Evolutionary conservation across 1,140 invertebrate genomes (phyloP).

Genomic region (Proales similis): DNA sequence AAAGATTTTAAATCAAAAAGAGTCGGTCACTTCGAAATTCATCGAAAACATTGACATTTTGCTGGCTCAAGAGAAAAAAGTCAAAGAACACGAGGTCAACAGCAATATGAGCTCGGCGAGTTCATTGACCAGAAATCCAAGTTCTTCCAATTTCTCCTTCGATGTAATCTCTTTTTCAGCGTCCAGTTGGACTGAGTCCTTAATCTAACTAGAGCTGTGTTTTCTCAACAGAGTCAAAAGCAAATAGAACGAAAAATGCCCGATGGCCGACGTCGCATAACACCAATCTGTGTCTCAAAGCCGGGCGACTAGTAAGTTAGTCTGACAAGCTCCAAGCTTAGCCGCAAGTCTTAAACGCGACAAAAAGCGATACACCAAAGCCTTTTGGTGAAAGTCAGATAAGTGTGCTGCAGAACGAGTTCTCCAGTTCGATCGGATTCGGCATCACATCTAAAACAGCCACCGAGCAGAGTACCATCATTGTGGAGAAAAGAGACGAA

Average conservation of each 20-base stretch:
- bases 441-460: constrained; percentile 65
- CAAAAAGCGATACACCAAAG: constrained; percentile 4
- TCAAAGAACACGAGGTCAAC: constrained; percentile 2
- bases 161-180: neutral
- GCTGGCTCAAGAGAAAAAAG: constrained; percentile 5
- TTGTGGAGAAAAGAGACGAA: constrained; percentile 70
- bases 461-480: constrained; percentile 70
- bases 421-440: constrained; percentile 6
- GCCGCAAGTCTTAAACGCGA: neutral
- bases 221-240: constrained; percentile 64
- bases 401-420: neutral
- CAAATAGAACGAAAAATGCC: constrained; percentile 89
- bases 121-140: neutral
- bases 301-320: constrained; percentile 27
- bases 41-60: constrained; percentile 36
- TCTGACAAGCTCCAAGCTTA: neutral
- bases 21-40: constrained; percentile 19
- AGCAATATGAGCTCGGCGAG: neutral
- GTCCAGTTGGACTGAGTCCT: neutral
- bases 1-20: neutral
- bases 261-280: constrained; percentile 85
- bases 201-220: neutral
- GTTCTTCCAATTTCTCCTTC: constrained; percentile 18
- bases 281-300: constrained; percentile 75
- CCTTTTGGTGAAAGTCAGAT: constrained; percentile 42